These are phyloP conservation scores for Nesospiza acunhae DNA, from an alignment of 2,113 vertebrate genomes.

Conservation along the genomic window DNA sequence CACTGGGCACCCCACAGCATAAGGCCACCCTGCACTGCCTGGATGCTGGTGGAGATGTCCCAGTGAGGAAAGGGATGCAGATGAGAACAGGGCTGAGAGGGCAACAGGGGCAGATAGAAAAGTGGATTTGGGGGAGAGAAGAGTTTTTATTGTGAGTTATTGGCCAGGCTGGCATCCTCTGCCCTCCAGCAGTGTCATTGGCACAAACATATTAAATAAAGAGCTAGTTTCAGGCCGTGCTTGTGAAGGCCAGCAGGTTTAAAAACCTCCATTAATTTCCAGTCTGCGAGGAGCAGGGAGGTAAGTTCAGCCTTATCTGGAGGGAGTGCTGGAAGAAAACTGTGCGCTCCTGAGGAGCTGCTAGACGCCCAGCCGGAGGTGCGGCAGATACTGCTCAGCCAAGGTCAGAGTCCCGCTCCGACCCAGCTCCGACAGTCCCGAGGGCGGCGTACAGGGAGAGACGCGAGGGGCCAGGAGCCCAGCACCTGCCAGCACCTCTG, in stretches of 20 bases:
- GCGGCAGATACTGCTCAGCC: background rate
- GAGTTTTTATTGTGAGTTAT: background rate
- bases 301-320: background rate
- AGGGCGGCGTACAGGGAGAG: background rate
- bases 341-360: background rate
- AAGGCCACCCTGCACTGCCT: rapidly evolving
- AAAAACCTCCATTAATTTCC: background rate
- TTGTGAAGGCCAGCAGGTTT: background rate
- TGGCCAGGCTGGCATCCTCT: background rate
- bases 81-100: background rate
- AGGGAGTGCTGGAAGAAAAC: background rate
- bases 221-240: background rate
- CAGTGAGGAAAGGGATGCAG: background rate
- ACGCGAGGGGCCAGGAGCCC: background rate
- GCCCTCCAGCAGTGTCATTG: background rate
- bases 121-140: background rate
- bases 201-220: background rate
- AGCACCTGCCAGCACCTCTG: background rate
- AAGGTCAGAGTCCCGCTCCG: background rate
- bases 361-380: rapidly evolving
- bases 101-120: background rate
- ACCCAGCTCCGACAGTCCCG: no score
- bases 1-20: background rate
- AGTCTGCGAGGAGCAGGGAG: background rate
- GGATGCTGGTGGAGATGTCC: background rate